A percentile compares a stretch with the other conserved stretches of the same genome.
These are phyloP conservation scores for Neoaliturus tenellus DNA, from an alignment of 2,888 invertebrate species.

Conservation along the genomic window DNA sequence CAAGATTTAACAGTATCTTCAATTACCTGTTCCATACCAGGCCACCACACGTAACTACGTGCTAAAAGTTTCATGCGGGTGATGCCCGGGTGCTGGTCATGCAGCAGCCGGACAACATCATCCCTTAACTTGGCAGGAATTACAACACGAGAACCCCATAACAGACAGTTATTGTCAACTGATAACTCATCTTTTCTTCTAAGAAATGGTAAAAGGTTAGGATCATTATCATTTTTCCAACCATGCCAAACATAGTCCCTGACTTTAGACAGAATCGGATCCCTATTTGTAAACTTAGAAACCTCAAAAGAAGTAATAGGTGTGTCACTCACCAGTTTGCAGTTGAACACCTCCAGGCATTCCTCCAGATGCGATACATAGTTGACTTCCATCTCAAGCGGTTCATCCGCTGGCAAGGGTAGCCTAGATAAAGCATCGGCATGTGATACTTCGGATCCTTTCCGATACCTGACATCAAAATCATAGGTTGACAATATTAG, in stretches of 20 bases:
- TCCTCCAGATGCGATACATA: not conserved
- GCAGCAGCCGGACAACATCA: not conserved
- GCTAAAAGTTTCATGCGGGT: constrained; percentile 14
- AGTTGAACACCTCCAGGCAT: not conserved
- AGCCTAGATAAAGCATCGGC: constrained; percentile 40
- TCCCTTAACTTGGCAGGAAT: not conserved
- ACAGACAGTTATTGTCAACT: not conserved
- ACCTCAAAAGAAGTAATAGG: not conserved
- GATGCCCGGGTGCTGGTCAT: not conserved
- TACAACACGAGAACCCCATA: not conserved
- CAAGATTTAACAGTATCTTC: not conserved
- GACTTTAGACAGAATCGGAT: not conserved
- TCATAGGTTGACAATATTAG: constrained; percentile 23
- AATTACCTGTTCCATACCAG: not conserved
- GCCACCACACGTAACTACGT: constrained; percentile 28
- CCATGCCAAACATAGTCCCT: not conserved
- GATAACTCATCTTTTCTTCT: not conserved
- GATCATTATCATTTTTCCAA: not conserved
- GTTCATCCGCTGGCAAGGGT: not conserved
- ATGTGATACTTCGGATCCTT: constrained; percentile 9
- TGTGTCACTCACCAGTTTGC: not conserved
- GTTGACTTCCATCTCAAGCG: not conserved
- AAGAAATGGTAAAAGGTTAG: not conserved
- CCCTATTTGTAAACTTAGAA: not conserved
- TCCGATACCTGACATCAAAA: constrained; percentile 29